Percentiles rank a stretch among this genome's conserved stretches.
These are phyloP conservation scores for Hippotragus niger DNA, from an alignment of 2,113 vertebrate genomes.

Conservation along the genomic window DNA sequence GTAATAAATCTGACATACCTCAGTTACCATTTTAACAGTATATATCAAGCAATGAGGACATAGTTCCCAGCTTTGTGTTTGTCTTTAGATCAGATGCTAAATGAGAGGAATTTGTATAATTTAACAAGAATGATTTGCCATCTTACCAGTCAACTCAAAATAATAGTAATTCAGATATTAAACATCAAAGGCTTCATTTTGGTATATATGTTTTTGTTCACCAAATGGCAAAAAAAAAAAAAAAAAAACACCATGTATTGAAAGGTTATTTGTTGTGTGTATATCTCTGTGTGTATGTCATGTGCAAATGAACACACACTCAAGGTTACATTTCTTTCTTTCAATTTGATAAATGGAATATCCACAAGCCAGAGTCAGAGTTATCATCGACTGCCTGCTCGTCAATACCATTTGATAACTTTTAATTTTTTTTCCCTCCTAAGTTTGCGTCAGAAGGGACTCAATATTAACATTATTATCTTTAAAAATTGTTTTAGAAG, in stretches of 20 bases:
- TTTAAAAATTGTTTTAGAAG: not conserved
- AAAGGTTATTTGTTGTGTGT: not conserved
- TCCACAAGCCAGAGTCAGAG: not conserved
- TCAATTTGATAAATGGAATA: not conserved
- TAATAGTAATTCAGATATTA: not conserved
- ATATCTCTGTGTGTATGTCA: not conserved
- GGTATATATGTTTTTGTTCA: not conserved
- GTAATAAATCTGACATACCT: slow-evolving; percentile 38
- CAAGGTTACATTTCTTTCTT: not conserved
- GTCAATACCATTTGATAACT: not conserved
- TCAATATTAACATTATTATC: not conserved
- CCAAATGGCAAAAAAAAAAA: not conserved
- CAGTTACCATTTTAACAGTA: not conserved
- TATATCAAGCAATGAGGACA: not conserved
- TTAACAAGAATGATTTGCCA: not conserved
- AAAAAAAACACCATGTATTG: not conserved
- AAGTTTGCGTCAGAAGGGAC: not conserved
- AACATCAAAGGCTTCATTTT: not conserved
- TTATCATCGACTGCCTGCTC: not conserved
- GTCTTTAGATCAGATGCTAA: not conserved
- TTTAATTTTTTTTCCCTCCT: not conserved
- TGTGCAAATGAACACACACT: not conserved
- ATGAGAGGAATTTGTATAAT: not conserved
- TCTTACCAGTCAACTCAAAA: not conserved
- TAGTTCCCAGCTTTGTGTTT: not conserved